Evolutionary conservation across 2,888 invertebrate species (phyloP).

Genomic region (Stramonita haemastoma): DNA sequence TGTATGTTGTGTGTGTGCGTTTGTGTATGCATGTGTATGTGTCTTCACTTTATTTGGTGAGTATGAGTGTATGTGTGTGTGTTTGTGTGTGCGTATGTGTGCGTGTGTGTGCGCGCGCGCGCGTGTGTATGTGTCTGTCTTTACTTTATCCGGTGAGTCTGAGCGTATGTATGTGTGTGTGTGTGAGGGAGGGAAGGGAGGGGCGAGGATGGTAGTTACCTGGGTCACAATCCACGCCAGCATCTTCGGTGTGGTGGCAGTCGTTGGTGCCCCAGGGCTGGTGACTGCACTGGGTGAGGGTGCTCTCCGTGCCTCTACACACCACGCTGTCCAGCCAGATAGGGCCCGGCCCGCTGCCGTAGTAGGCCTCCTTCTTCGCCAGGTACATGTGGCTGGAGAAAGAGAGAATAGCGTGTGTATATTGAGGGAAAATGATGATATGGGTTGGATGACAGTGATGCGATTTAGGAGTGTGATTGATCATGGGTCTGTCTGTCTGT

Average conservation of each 20-base stretch:
- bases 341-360: not conserved
- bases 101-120: not conserved
- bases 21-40: not conserved
- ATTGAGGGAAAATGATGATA: too few relatives aligned
- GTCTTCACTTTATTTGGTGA: not conserved
- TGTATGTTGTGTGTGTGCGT: not conserved
- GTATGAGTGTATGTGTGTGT: not conserved
- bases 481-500: too few relatives aligned
- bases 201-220: not conserved
- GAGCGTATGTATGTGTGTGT: too few relatives aligned
- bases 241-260: constrained; percentile 60
- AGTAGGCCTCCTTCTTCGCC: not conserved
- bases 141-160: too few relatives aligned
- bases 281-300: constrained; percentile 59
- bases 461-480: too few relatives aligned
- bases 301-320: constrained; percentile 61
- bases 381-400: not conserved
- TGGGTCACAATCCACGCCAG: constrained; percentile 56
- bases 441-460: too few relatives aligned
- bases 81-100: not conserved
- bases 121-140: too few relatives aligned
- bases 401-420: not conserved
- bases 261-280: constrained; percentile 58
- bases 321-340: constrained; percentile 60
- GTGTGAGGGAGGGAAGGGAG: not conserved